phyloP scores from a whole-genome alignment of 2,888 invertebrate genomes.

The Antheraea assamensis region DNA sequence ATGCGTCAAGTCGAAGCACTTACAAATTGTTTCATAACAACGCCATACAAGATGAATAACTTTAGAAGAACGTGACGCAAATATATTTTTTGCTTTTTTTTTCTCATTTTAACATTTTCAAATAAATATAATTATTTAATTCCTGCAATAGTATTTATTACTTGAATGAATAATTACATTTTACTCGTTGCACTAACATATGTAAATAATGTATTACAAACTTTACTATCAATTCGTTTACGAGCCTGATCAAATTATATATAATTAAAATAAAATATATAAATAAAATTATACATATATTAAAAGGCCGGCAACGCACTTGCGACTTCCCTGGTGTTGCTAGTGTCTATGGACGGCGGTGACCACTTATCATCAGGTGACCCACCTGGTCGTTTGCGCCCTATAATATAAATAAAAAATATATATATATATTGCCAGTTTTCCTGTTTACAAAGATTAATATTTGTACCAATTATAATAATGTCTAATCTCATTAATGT shows the following conservation, averaged over 20 bases:
- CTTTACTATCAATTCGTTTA: too few species aligned
- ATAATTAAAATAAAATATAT: too few species aligned
- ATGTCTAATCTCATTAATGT: not conserved
- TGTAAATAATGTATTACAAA: not conserved
- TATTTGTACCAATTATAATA: not conserved
- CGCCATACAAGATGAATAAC: slow-evolving; percentile 12
- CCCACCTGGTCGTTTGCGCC: too few species aligned
- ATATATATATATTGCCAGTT: too few species aligned
- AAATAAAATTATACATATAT: too few species aligned
- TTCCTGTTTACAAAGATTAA: not conserved
- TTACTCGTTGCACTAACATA: not conserved
- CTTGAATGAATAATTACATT: too few species aligned
- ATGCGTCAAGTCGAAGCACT: slow-evolving; percentile 53
- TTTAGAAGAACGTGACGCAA: not conserved
- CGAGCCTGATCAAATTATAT: too few species aligned
- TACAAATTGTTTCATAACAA: slow-evolving; percentile 30
- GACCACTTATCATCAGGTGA: too few species aligned
- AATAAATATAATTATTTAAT: not conserved
- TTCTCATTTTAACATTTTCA: not conserved
- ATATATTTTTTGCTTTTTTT: not conserved
- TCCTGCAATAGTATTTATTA: not conserved
- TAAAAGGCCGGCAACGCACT: too few species aligned
- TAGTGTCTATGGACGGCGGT: too few species aligned
- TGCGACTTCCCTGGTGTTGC: too few species aligned
- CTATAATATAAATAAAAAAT: too few species aligned